Evolutionary conservation across 2,113 vertebrate species (phyloP), one percentile per base, ranked within the genome.

Genomic region (Tursiops truncatus): DNA sequence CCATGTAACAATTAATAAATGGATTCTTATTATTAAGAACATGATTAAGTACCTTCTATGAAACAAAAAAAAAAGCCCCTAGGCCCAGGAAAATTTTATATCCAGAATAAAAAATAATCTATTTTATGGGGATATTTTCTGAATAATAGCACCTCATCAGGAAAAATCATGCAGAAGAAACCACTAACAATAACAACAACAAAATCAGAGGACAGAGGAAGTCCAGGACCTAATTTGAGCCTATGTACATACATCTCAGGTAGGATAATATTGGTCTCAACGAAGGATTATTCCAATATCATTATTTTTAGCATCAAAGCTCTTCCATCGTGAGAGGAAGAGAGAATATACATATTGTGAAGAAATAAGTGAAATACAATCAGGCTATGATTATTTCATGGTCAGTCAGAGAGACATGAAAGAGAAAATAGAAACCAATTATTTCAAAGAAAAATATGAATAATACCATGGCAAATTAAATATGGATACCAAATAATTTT

Each of bases 391-490:
- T 21, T 68, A 85, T 92, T 94, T 88, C 33, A 18, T 85, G 60
- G 41, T 74, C 89, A 73, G 15, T 93, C 11, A 67, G 81, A 38
- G 50, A 60, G 11, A 97, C 31, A 86, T 60, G 44, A 76, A 91
- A 90, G 67, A 90, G 70, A 95, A 95, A 95, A 91, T 6, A 65
- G 56, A 94, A 89, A 86, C 33, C 73, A 94, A 82, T 96, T 89
- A 83, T 91, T 97, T 92, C 26, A 84, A 94, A 92, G 68, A 96
- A 92, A 96, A 94, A 68, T 38, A 13, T 80, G 60, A 82, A 73
- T 84, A 76, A 83, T 96, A 6, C 53, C 70, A 81, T 84, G 5
- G 26, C 20, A 87, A 97, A 95, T 96, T 95, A 87, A 92, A 96
- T 94, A 97, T 77, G 25, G 21, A 77, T 94, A 85, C 81, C 44